Evolutionary conservation across 2,797 vertebrate species (phyloP).

Genomic region (Microctenopoma stevenorrisi): DNA sequence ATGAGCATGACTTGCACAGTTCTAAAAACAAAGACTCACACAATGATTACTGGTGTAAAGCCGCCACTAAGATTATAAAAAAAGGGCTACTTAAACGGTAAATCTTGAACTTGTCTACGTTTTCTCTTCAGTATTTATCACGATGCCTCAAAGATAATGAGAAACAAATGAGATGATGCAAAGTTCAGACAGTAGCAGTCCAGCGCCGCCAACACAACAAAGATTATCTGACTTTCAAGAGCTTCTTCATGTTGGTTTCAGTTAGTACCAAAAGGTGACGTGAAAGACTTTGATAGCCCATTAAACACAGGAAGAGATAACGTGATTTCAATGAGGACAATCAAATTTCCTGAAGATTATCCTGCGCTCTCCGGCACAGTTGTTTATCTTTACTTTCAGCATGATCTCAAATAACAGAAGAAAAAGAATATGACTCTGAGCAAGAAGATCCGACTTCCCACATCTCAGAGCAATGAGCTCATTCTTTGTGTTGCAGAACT

Average conservation of each 20-base stretch:
- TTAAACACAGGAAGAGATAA: conserved; percentile 39
- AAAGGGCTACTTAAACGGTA: not conserved
- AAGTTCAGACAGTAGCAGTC: not conserved
- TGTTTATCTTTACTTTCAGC: conserved; percentile 1
- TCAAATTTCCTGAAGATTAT: conserved; percentile 40
- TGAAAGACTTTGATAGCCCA: conserved; percentile 33
- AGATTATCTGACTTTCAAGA: conserved; percentile 1
- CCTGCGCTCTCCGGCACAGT: conserved; percentile 5
- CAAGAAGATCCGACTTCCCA: conserved; percentile 8
- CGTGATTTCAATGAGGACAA: conserved; percentile 32
- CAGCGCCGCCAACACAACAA: conserved; percentile 4
- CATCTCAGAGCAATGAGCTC: not conserved
- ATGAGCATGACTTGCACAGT: not conserved
- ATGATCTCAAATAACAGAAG: conserved; percentile 8
- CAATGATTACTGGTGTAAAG: not conserved
- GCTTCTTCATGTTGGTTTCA: conserved; percentile 12
- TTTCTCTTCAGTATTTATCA: not conserved
- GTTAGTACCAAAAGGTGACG: conserved; percentile 28
- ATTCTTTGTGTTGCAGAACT: not conserved
- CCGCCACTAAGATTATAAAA: not conserved
- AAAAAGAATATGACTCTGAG: not conserved
- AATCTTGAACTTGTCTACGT: not conserved
- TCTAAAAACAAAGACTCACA: not conserved
- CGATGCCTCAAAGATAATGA: not conserved
- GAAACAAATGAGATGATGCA: not conserved